phyloP scores from a whole-genome alignment of 2,797 vertebrate species.

The Amblyraja radiata region DNA sequence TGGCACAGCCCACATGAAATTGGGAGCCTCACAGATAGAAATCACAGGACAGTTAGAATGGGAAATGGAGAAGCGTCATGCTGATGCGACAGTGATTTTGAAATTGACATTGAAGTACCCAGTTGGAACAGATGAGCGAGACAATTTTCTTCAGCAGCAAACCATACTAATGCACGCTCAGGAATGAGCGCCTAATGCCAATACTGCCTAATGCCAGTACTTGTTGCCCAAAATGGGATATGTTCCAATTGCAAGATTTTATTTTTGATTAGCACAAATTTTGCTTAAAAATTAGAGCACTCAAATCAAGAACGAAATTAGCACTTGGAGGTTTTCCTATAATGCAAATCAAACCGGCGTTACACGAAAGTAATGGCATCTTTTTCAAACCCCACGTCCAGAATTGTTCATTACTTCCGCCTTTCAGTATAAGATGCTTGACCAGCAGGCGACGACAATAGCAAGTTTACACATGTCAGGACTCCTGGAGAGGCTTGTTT shows the following conservation, averaged over 20 bases:
- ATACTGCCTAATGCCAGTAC: neutral
- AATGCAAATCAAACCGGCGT: neutral
- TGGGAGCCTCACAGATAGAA: neutral
- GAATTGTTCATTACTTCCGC: neutral
- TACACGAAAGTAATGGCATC: neutral
- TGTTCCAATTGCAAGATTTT: neutral
- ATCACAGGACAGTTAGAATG: neutral
- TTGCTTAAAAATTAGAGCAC: neutral
- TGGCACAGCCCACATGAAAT: neutral
- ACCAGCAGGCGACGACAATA: neutral
- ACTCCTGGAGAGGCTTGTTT: neutral
- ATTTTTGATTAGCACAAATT: neutral
- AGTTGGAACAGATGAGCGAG: neutral
- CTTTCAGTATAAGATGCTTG: neutral
- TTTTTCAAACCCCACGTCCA: neutral
- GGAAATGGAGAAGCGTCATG: neutral
- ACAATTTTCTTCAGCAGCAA: neutral
- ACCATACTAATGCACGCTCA: neutral
- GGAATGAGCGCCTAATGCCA: neutral
- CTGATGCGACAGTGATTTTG: neutral
- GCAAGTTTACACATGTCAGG: neutral
- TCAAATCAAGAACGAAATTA: neutral
- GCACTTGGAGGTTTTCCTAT: neutral
- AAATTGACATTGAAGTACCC: neutral
- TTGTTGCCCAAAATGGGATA: neutral